These are phyloP conservation scores for Xenus cinereus DNA, from an alignment of 2,113 vertebrate genomes.

Conservation along the genomic window DNA sequence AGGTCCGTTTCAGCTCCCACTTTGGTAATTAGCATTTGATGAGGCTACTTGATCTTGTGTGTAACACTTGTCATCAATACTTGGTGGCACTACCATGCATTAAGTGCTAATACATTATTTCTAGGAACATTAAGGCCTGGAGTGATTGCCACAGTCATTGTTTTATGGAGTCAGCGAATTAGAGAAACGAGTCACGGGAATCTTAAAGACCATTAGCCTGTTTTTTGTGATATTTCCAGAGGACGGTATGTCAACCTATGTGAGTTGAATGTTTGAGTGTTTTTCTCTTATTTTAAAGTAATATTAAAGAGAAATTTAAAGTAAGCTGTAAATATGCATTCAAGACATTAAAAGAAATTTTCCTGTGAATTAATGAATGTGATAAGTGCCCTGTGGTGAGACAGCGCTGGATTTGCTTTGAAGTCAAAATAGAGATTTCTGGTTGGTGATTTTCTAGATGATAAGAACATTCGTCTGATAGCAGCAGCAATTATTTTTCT, in stretches of 20 bases:
- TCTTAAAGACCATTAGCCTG: neutral
- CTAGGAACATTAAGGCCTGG: slow-evolving; percentile 30
- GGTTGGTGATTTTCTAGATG: slow-evolving; percentile 13
- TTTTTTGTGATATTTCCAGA: slow-evolving; percentile 24
- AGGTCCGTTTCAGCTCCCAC: neutral
- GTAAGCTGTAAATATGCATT: slow-evolving; percentile 43
- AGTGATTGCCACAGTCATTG: slow-evolving; percentile 40
- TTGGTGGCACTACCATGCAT: neutral
- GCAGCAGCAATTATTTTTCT: slow-evolving; percentile 36
- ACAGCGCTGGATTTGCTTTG: slow-evolving; percentile 40
- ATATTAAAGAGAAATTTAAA: slow-evolving; percentile 54
- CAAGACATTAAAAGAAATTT: slow-evolving; percentile 40
- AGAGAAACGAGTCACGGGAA: neutral
- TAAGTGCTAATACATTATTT: slow-evolving; percentile 35
- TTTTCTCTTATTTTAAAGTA: neutral
- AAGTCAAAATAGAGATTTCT: slow-evolving; percentile 51
- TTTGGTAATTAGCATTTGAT: slow-evolving; percentile 49
- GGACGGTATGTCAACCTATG: neutral
- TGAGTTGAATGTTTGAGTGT: neutral
- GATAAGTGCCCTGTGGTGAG: slow-evolving; percentile 13
- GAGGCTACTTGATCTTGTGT: slow-evolving; percentile 17
- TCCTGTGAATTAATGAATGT: slow-evolving; percentile 62
- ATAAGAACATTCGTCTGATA: neutral
- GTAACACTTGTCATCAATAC: slow-evolving; percentile 24
- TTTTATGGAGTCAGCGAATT: slow-evolving; percentile 46